Evolutionary conservation across 2,888 invertebrate genomes (phyloP), one percentile per base, ranked within the genome.

Genomic region (Nymphalis c-album): DNA sequence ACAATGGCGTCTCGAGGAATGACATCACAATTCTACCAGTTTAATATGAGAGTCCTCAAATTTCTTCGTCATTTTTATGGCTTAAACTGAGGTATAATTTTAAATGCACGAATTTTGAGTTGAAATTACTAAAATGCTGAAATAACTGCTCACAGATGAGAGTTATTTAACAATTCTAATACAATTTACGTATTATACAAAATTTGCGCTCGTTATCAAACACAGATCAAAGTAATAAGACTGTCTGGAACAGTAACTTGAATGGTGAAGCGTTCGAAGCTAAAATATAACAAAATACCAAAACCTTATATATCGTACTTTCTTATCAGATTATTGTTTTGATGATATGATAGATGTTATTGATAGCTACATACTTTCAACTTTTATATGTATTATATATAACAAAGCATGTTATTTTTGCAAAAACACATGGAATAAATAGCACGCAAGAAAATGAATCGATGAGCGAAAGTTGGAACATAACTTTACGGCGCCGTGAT

Each of bases 381-480:
- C n/a, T 16, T 1, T 48, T 51, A 20, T 17, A 2, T 5, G 8
- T 18, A 51, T 26, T 26, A 22, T 22, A 22, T 22, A 26, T 22
- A 3, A n/a, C n/a, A n/a, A n/a, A 26, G 22, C 22, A 26, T 10
- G 6, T 26, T 16, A 26, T 26, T 53, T 53, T 20, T 16, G 26
- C 10, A 53, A 53, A 47, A 46, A 22, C 18, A 17, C 53, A 69
- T 47, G 53, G 13, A 40, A 40, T 40, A 40, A 40, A 40, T 40
- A 40, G 13, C 40, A 40, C 40, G 13, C 13, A 40, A 40, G 13
- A 40, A 65, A 60, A 62, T 62, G 45, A 63, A 63, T 55, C 67
- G 51, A 61, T 57, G 53, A 69, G 67, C 66, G 69, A 69, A 69
- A 69, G 69, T 69, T 50, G 18, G 60, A 51, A 69, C 51, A 63